Evolutionary conservation across 2,113 vertebrate genomes (phyloP), one percentile per base, ranked within the genome.

Genomic region (Macrotus californicus): DNA sequence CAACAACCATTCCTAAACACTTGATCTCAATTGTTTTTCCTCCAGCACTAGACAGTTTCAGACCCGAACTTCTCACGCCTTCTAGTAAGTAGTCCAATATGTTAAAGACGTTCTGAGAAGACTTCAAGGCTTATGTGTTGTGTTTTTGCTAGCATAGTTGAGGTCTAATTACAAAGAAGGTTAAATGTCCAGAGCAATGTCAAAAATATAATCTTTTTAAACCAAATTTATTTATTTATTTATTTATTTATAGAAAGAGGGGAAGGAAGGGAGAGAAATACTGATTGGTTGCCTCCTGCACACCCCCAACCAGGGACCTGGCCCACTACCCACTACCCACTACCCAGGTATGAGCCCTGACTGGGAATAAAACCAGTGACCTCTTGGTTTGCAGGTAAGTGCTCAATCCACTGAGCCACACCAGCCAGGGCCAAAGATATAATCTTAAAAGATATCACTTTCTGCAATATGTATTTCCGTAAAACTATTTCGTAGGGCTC

Each of bases 181-280:
- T 79, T 94, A 94, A 87, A 92, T 95, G 92, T 96, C 75, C 34
- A 89, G 92, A 94, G 88, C 95, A 79, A 39, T 79, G 24, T 96
- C 36, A 91, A 75, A 93, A 92, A 92, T 64, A 36, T 54, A 87
- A 64, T 52, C 87, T 88, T 64, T 64, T 14, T 14, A 64, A 64
- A 64, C n/a, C n/a, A n/a, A n/a, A 64, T 56, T 21, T 22, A 52
- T 52, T 52, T 16, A 52, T 52, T 52, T 16, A 52, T 56, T 56
- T 24, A 56, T 64, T 64, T 31, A 64, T 31, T 64, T 64, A 14
- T 64, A 64, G 61, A 64, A 13, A 64, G 29, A 64, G 29, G 61
- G 29, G 10, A 64, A 31, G 61, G 31, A 5, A 64, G 29, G 61
- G 61, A 64, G 29, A 64, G 29, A 64, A 64, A 64, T 26, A 31